A percentile compares a stretch with the other conserved stretches of the same genome.
phyloP scores from a whole-genome alignment of 2,888 invertebrate genomes.

The Allophyes oxyacanthae region DNA sequence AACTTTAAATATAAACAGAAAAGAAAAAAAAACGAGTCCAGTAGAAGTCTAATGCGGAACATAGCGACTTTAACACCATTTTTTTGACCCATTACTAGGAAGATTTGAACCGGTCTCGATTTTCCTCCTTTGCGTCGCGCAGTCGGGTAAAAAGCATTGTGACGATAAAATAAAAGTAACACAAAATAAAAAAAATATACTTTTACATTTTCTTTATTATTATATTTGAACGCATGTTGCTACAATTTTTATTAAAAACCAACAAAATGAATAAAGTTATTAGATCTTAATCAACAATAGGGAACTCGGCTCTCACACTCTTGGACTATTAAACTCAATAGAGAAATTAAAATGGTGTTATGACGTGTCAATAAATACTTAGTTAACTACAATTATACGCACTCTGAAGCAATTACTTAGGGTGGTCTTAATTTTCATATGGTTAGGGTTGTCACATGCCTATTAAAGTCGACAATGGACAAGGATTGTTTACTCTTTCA shows the following conservation, averaged over 20 bases:
- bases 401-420: slow-evolving; percentile 66
- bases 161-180: too few species aligned
- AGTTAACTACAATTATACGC: slow-evolving; percentile 76
- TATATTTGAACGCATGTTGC: neutral
- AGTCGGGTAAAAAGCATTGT: too few species aligned
- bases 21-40: too few species aligned
- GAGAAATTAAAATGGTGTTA: slow-evolving; percentile 62
- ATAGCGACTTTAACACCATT: too few species aligned
- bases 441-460: slow-evolving; percentile 38
- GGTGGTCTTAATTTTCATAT: slow-evolving; percentile 58
- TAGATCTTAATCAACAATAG: slow-evolving; percentile 30
- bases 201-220: neutral
- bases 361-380: slow-evolving; percentile 78
- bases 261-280: neutral
- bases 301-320: slow-evolving; percentile 29
- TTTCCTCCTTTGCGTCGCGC: too few species aligned
- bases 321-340: slow-evolving; percentile 45
- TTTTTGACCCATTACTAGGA: too few species aligned
- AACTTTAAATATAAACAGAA: too few species aligned
- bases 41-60: too few species aligned
- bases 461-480: neutral
- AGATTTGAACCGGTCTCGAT: too few species aligned
- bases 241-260: neutral
- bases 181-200: neutral
- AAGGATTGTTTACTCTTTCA: too few species aligned